phyloP scores from a whole-genome alignment of 2,113 vertebrate species.

The Phyllostomus discolor region DNA sequence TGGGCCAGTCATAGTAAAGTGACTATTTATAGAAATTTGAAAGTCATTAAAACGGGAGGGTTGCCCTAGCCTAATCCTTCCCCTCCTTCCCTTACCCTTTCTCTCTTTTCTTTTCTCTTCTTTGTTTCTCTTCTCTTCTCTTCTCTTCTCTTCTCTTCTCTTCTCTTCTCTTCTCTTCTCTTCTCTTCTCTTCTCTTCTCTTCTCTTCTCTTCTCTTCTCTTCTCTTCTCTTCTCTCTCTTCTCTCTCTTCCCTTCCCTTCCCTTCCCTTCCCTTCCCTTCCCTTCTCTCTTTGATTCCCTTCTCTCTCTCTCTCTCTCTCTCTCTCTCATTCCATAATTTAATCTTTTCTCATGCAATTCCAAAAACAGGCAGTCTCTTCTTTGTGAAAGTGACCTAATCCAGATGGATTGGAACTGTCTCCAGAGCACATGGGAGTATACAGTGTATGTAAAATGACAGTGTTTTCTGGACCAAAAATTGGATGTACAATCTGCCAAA shows the following conservation, averaged over 20 bases:
- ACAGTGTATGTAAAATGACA: background rate
- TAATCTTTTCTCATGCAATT: background rate
- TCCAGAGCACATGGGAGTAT: background rate
- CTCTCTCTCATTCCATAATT: background rate
- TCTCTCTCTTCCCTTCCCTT: no score
- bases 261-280: no score
- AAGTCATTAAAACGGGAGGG: background rate
- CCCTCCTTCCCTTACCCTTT: background rate
- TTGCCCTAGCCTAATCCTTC: background rate
- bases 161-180: background rate
- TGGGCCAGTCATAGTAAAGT: background rate
- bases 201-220: background rate
- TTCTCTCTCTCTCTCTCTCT: no score
- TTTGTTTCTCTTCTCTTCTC: background rate
- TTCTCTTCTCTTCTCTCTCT: no score
- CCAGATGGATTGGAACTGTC: background rate
- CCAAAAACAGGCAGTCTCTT: background rate
- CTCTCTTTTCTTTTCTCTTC: background rate
- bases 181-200: background rate
- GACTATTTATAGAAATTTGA: conserved; percentile 1
- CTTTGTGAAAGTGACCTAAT: background rate
- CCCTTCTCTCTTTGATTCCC: no score
- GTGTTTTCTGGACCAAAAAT: background rate
- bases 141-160: no score
- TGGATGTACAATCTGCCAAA: background rate